These are phyloP conservation scores for Pelvicachromis taeniatus DNA, from an alignment of 2,113 vertebrate species.

Conservation along the genomic window DNA sequence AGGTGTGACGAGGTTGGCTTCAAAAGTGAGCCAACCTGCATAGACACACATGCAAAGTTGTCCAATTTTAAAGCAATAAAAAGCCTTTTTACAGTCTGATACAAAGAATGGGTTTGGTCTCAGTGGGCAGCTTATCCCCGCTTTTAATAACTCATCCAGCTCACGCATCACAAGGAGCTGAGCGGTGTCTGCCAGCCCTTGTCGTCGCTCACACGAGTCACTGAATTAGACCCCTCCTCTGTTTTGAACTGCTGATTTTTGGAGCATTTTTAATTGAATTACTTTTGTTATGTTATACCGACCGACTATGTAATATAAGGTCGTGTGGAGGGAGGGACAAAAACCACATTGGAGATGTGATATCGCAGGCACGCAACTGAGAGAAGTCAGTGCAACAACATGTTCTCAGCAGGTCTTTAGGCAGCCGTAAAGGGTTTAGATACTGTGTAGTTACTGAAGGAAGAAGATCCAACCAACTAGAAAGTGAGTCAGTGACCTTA, in stretches of 20 bases:
- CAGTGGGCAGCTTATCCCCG: fast-evolving
- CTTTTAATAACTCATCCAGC: not conserved
- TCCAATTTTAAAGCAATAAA: fast-evolving
- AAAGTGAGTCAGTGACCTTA: not conserved
- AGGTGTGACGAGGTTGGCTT: not conserved
- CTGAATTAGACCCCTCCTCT: not conserved
- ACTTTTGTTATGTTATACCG: too few relatives aligned
- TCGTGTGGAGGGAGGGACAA: not conserved
- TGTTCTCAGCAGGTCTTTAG: not conserved
- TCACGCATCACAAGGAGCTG: not conserved
- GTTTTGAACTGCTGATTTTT: not conserved
- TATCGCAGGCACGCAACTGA: fast-evolving
- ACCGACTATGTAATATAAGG: not conserved
- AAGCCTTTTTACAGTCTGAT: not conserved
- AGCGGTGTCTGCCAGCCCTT: not conserved
- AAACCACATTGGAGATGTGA: not conserved
- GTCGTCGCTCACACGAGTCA: fast-evolving
- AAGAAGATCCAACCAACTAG: not conserved
- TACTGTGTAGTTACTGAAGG: not conserved
- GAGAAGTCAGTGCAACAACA: not conserved
- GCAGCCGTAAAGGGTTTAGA: not conserved
- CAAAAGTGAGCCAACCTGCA: not conserved
- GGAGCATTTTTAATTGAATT: not conserved
- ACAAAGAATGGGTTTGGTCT: not conserved
- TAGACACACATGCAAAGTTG: not conserved